phyloP scores from a whole-genome alignment of 2,113 vertebrate genomes.

The Peromyscus maniculatus region DNA sequence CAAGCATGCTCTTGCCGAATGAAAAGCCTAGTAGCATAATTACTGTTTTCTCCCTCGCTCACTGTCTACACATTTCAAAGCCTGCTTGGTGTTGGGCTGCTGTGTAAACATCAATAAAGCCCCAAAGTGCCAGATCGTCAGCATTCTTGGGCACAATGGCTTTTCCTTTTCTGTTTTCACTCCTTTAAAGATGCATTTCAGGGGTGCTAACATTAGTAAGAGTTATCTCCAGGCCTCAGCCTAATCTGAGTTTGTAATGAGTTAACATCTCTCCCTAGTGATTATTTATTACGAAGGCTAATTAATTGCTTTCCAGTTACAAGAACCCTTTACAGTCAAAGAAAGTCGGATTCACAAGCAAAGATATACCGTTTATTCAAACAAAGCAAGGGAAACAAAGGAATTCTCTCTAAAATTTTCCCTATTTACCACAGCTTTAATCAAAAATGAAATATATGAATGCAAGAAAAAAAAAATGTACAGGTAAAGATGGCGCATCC shows the following conservation, averaged over 20 bases:
- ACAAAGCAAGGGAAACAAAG: conserved; percentile 79
- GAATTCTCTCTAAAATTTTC: conserved; percentile 64
- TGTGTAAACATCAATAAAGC: conserved; percentile 90
- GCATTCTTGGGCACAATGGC: conserved; percentile 85
- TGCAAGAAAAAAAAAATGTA: conserved; percentile 77
- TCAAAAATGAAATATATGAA: conserved; percentile 80
- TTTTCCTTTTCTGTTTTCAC: conserved; percentile 78
- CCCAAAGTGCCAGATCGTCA: conserved; percentile 87
- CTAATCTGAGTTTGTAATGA: conserved; percentile 86
- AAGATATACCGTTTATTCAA: conserved; percentile 88
- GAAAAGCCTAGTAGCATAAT: conserved; percentile 89
- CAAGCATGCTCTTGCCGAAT: conserved; percentile 85
- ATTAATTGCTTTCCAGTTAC: conserved; percentile 90
- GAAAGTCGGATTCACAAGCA: conserved; percentile 86
- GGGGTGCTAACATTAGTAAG: conserved; percentile 80
- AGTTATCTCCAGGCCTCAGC: conserved; percentile 79
- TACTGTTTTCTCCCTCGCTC: conserved; percentile 89
- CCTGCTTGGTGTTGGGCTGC: conserved; percentile 88
- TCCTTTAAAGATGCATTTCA: conserved; percentile 81
- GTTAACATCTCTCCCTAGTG: conserved; percentile 88
- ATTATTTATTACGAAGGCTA: conserved; percentile 89
- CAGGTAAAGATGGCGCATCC: conserved; percentile 74
- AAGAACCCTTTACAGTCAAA: conserved; percentile 87
- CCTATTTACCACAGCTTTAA: conserved; percentile 75
- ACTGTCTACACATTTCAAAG: conserved; percentile 90